Evolutionary conservation across 2,888 invertebrate genomes (phyloP), one percentile per base, ranked within the genome.

Genomic region (Cantharis rustica): DNA sequence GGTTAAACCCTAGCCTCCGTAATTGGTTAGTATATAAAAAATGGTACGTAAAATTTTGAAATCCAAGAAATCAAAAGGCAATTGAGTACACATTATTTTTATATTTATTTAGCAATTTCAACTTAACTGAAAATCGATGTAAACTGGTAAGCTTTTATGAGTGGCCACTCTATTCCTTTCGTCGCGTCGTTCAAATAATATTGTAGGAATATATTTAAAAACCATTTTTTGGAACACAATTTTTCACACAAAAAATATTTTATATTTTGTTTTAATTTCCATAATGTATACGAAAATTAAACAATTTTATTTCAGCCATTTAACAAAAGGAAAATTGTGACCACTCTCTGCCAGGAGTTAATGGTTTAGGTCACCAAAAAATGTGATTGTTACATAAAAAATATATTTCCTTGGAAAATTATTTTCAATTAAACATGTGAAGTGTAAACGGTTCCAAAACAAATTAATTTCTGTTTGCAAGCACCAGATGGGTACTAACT

Each of bases 401-500:
- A 73, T 68, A 73, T 68, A 69, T 73, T 73, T 73, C 23, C 68
- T 69, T 73, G 61, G 62, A 62, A 69, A 69, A 73, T 73, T 69
- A 69, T 73, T 73, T 73, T 69, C 69, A 73, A 73, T 73, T 73
- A 73, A 73, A 73, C 73, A 26, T 27, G 69, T 68, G 63, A 62
- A 73, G 69, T 69, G 68, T 73, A 62, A 73, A 73, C 73, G 68
- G 16, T 73, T 73, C 62, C 69, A 62, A 73, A 73, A 73, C 73
- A 73, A 73, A 73, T 73, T 73, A 73, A 73, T 73, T 73, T 73
- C 73, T 73, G 69, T 62, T 73, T 73, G 68, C 69, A 68, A 73
- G 69, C 73, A 73, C 73, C 73, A 73, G 73, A 68, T 73, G 73
- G 73, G 73, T 62, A 73, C 73, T 73, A 73, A 73, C 73, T 73